A percentile compares a stretch with the other conserved stretches of the same genome.
Evolutionary conservation across 2,888 invertebrate genomes (phyloP).

Genomic region (Athripsodes cinereus): DNA sequence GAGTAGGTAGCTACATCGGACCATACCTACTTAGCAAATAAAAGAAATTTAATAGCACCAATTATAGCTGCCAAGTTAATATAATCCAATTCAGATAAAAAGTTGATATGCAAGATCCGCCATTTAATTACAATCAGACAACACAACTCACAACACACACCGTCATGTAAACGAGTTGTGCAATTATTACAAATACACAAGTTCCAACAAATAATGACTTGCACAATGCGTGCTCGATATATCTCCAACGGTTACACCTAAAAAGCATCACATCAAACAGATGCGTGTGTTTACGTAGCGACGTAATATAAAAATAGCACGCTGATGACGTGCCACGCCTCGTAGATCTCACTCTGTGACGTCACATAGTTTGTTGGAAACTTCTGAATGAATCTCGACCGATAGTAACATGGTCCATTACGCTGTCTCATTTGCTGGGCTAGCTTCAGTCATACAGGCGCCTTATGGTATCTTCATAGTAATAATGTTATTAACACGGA

Average conservation of each 20-base stretch:
- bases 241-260: background rate
- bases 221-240: background rate
- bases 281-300: background rate
- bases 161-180: no score
- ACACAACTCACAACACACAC: no score
- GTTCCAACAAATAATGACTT: no score
- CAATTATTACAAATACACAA: no score
- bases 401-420: background rate
- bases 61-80: background rate
- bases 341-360: background rate
- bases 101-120: background rate
- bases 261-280: background rate
- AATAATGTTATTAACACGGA: no score
- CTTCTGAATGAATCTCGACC: background rate
- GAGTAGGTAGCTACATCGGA: no score
- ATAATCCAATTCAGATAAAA: background rate
- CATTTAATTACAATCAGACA: background rate
- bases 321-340: constrained; percentile 1
- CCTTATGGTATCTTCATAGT: no score
- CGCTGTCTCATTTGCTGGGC: no score
- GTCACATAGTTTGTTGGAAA: background rate
- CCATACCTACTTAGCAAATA: background rate
- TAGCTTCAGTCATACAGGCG: no score
- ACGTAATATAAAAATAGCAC: background rate
- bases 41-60: background rate